Base-by-base conservation (phyloP, 2,888 invertebrate species). In the Diabrotica balteata region DNA sequence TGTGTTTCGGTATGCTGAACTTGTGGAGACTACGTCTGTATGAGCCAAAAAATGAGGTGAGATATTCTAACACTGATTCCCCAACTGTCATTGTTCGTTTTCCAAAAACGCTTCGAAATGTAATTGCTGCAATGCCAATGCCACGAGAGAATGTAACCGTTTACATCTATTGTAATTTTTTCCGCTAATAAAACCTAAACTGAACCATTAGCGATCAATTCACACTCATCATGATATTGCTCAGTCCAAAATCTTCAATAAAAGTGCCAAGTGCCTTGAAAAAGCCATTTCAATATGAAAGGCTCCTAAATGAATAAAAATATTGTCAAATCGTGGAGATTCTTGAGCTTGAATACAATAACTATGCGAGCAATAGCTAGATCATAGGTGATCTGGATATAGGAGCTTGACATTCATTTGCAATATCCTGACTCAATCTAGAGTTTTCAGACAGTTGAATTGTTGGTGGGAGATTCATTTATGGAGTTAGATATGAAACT, bases 401-500 rank as follows among this genome's bases (percentile, higher is more conserved):
- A 72, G 65, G 51, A 67, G 73, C 73, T 58, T 71, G 17, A 68
- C 73, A 77, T 69, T 78, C 76, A 7, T 64, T n/a, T n/a, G n/a
- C n/a, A n/a, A n/a, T n/a, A n/a, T n/a, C n/a, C n/a, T n/a, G n/a
- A n/a, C n/a, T n/a, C 43, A 54, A 69, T 77, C 57, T 57, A 80
- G 57, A 65, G 79, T 80, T 77, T 78, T 63, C 53, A 73, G 22
- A 80, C 78, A 43, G 71, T 68, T 2, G 75, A 72, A 70, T 73
- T 55, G 64, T 75, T 73, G 32, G 79, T 81, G 9, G 80, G 79
- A 63, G 80, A 79, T 42, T 69, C 68, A 66, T 81, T 80, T 50
- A 80, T 78, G 78, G 76, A 9, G 78, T 75, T 2, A 80, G 68
- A 74, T 81, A 80, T 2, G 71, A 73, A 63, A n/a, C n/a, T n/a